phyloP scores from a whole-genome alignment of 2,113 vertebrate genomes.

The Larimichthys polyactis region DNA sequence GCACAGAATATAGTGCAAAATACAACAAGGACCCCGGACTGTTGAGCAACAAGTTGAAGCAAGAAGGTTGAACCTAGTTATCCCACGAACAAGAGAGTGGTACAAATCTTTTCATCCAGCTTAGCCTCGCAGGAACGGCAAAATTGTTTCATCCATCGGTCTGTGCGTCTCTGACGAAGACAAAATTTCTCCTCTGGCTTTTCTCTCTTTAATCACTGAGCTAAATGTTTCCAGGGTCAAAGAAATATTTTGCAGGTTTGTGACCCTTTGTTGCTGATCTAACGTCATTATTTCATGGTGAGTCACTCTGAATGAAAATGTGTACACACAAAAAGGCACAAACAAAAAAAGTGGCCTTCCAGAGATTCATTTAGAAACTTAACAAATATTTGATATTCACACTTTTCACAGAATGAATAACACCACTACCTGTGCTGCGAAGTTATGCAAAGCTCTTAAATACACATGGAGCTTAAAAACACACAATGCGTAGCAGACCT shows the following conservation, averaged over 20 bases:
- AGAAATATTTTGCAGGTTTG: neutral
- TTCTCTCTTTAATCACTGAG: neutral
- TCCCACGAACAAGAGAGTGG: no score
- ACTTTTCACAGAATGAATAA: neutral
- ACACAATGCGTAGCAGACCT: no score
- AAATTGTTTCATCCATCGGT: neutral
- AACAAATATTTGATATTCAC: neutral
- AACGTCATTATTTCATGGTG: neutral
- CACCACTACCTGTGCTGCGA: neutral
- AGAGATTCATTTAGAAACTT: neutral
- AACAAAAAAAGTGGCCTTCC: neutral
- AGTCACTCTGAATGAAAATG: neutral
- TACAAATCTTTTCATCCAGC: no score
- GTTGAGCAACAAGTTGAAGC: no score
- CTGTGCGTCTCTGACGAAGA: neutral
- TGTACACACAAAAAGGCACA: neutral
- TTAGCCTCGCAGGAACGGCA: neutral
- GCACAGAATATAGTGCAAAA: no score
- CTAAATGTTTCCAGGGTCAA: slow-evolving; percentile 1
- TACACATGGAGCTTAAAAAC: neutral
- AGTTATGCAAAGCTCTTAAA: neutral
- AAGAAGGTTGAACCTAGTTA: no score
- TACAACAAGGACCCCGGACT: no score
- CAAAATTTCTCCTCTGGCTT: neutral
- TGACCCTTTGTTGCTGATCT: neutral